Conservation (phyloP, 1,140 invertebrate genomes). For the Aphelenchoides avenae region DNA sequence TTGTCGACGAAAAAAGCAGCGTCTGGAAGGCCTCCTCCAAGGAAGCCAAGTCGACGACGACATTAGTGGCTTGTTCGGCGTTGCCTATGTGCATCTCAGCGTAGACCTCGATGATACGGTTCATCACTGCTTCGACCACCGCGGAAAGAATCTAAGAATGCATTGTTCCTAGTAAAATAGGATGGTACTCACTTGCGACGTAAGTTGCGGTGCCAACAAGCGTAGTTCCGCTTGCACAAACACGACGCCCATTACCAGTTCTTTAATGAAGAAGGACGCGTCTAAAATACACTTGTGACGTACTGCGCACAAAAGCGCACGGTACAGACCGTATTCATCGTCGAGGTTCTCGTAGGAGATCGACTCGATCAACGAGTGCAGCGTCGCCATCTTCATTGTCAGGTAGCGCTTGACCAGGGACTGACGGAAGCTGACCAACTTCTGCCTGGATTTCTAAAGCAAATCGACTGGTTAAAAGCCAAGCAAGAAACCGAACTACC, state of each 20-base stretch:
- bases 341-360: constrained; percentile 39
- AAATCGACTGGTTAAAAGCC: background rate
- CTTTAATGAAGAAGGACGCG: constrained; percentile 57
- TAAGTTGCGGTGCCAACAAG: constrained; percentile 46
- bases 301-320: background rate
- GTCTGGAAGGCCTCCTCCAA: constrained; percentile 46
- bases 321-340: constrained; percentile 44
- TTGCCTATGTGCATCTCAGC: constrained; percentile 9
- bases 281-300: constrained; percentile 36
- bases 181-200: constrained; percentile 24
- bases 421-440: constrained; percentile 34
- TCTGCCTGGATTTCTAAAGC: constrained; percentile 35
- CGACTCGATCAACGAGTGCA: constrained; percentile 38
- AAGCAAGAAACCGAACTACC: constrained; percentile 2
- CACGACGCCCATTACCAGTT: constrained; percentile 53
- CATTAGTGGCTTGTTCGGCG: constrained; percentile 37
- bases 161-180: background rate
- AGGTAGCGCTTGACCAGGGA: constrained; percentile 43
- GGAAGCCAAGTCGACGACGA: constrained; percentile 50
- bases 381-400: constrained; percentile 31
- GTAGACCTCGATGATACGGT: constrained; percentile 25
- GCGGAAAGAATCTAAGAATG: constrained; percentile 29
- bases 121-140: constrained; percentile 29
- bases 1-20: constrained; percentile 3
- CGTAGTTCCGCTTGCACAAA: constrained; percentile 55